phyloP scores from a whole-genome alignment of 2,113 vertebrate genomes.

The Furnarius figulus region DNA sequence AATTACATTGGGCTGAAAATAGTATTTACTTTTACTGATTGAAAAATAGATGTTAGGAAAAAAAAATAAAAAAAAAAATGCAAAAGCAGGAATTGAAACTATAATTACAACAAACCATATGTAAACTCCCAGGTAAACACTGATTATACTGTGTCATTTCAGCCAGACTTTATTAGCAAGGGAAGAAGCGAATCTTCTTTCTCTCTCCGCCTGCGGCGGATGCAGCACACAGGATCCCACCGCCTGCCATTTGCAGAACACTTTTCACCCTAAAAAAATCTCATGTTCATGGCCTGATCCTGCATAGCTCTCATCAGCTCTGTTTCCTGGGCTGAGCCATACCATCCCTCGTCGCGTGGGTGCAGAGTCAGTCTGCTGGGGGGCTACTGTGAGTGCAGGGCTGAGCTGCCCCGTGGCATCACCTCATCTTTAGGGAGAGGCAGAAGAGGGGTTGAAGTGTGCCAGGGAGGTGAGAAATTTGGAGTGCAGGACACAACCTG shows the following conservation, averaged over 20 bases:
- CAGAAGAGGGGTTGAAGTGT: not conserved
- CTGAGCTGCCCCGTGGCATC: accelerated
- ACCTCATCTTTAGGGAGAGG: not conserved
- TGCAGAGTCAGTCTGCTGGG: not conserved
- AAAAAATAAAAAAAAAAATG: constrained; percentile 52
- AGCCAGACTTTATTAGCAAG: constrained; percentile 63
- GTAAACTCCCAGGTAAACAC: constrained; percentile 72
- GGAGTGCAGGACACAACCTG: accelerated
- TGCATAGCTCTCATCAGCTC: not conserved
- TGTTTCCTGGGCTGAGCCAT: accelerated
- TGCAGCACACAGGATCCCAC: not conserved
- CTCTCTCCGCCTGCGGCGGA: not conserved
- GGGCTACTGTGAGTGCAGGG: not conserved
- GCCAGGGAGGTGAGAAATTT: not conserved
- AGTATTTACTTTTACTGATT: constrained; percentile 75
- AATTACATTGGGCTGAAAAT: constrained; percentile 72
- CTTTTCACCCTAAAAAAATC: constrained; percentile 30
- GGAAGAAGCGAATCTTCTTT: constrained; percentile 42
- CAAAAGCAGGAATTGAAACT: constrained; percentile 69
- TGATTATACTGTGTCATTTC: constrained; percentile 74
- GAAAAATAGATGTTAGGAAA: constrained; percentile 70
- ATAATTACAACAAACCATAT: constrained; percentile 77
- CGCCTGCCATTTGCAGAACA: constrained; percentile 21
- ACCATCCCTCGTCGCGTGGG: accelerated
- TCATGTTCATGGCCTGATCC: not conserved